Base-by-base conservation (phyloP, 2,113 vertebrate species). In the Brienomyrus longianalis region DNA sequence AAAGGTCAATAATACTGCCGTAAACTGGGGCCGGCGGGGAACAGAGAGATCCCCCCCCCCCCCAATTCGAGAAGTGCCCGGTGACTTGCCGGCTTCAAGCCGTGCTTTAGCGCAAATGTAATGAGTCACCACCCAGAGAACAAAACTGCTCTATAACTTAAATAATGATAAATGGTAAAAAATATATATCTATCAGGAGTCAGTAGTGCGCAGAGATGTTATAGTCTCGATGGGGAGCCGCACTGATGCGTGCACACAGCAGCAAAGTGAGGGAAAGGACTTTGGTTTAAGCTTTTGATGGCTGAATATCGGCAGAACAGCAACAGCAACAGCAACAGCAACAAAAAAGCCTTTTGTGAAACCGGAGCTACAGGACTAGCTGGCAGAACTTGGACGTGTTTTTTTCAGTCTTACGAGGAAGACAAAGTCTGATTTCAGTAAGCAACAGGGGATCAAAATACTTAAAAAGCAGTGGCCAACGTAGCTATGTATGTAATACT, bases 261-360 rank as follows among this genome's bases (percentile, higher is more conserved):
- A 98, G 96, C 97, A 97, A 13, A 97, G 97, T 96, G 97, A 98
- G 96, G 96, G 98, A 98, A 97, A 96, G n/a, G 96, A 98, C 98
- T 99, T 99, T 99, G 98, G 98, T 99, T 99, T 96, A 98, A 99
- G 98, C 98, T 99, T 98, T 93, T 95, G 97, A 97, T 97, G 97
- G 97, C 96, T 97, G 97, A 97, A 93, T 94, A 96, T 96, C 94
- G 92, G 94, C 94, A 95, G 90, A 88, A 92, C 84, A 88, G 51
- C 91, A 90, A 17, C 2, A 62, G 13, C 50, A 51, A 51, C 1
- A 11, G 2, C 39, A 39, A 39, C 39, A 39, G 3, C 19, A 62
- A 52, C 17, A 54, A 54, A 70, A 56, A 90, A 92, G 95, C 87
- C 54, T 50, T 93, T 94, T 94, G 95, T 96, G 93, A 94, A 94